Evolutionary conservation across 1,140 invertebrate genomes (phyloP), one percentile per base, ranked within the genome.

Genomic region (Pollicipes pollicipes): DNA sequence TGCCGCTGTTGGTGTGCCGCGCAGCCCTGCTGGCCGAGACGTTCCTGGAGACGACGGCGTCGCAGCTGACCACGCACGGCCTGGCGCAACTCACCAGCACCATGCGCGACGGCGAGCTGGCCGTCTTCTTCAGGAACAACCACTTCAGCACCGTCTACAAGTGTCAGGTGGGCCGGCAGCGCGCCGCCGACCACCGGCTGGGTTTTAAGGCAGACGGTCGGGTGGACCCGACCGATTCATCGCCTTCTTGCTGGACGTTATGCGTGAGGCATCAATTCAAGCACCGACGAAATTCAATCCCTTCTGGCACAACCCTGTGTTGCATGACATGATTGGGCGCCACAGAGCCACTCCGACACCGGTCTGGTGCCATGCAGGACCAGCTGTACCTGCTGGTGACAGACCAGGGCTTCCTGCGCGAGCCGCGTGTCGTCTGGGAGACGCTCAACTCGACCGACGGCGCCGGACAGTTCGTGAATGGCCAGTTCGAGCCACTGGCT

Each of bases 111-210:
- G 79, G 81, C 29, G 83, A 85, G 74, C 73, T 85, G n/a, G 80
- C 80, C 74, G 82, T 86, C 31, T 79, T 86, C 69, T 86, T 86
- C 75, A 77, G 85, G 71, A 86, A 86, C 76, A 86, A 86, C 76
- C 85, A 86, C 76, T 86, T 86, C 75, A 83, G 80, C 70, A 85
- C 83, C 27, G 75, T 86, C 29, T 81, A 80, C 72, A 84, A 83
- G 73, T 79, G 81, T 70, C 81, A 83, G 76, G 84, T 84, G 74
- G 77, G 76, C 76, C 10, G 24, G 10, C 37, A 24, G 10, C 10
- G 10, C 37, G 10, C 37, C 37, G 37, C 37, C 37, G 10, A 24
- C 24, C 37, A 10, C 37, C n/a, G n/a, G n/a, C n/a, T n/a, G 45
- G 8, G 27, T 28, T 27, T 27, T 58, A 26, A 24, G 17, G 29